phyloP scores from a whole-genome alignment of 2,888 invertebrate species.

The Tipula helvola region DNA sequence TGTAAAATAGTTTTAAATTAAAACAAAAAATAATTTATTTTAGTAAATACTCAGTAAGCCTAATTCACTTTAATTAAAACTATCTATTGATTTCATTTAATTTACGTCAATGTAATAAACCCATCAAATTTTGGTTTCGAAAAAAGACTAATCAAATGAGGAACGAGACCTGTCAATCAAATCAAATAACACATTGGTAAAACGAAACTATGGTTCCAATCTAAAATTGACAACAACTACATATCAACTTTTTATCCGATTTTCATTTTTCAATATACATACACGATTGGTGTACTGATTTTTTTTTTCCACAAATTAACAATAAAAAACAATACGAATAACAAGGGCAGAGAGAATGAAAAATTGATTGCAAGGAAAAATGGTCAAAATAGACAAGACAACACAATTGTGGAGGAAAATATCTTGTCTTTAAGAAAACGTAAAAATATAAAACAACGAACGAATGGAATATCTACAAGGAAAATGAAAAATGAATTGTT shows the following conservation, averaged over 20 bases:
- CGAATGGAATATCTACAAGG: not conserved
- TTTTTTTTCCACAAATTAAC: not conserved
- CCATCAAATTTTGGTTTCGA: too few relatives aligned
- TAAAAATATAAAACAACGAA: not conserved
- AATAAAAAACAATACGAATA: not conserved
- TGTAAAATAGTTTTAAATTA: too few relatives aligned
- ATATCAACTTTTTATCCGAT: not conserved
- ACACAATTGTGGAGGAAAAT: not conserved
- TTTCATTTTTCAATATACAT: not conserved
- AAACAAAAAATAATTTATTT: too few relatives aligned
- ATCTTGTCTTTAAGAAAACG: not conserved
- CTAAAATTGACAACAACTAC: not conserved
- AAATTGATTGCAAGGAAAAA: not conserved
- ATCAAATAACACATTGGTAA: too few relatives aligned
- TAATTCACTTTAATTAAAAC: too few relatives aligned
- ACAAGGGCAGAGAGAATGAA: not conserved
- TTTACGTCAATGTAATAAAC: too few relatives aligned
- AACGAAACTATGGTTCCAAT: too few relatives aligned
- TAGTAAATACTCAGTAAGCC: too few relatives aligned
- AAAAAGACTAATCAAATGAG: too few relatives aligned
- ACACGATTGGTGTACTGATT: not conserved
- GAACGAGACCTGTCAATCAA: too few relatives aligned
- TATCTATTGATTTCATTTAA: too few relatives aligned
- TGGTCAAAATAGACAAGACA: not conserved
- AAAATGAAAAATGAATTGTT: constrained; percentile 4